phyloP scores from a whole-genome alignment of 2,113 vertebrate species.

The Mustela lutreola region DNA sequence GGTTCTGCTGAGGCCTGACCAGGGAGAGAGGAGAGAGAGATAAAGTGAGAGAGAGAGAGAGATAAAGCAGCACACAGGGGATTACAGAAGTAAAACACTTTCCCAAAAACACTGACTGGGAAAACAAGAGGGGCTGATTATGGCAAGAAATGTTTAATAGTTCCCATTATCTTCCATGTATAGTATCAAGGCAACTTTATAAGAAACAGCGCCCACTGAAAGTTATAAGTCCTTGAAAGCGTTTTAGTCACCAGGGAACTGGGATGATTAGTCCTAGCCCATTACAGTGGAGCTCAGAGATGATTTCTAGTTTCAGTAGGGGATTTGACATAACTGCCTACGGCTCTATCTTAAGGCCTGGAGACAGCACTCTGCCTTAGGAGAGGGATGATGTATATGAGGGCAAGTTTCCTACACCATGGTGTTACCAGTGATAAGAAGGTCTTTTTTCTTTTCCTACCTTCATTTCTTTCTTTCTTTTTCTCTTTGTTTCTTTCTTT shows the following conservation, averaged over 20 bases:
- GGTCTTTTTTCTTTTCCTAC: background rate
- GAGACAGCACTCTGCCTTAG: background rate
- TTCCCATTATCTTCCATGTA: background rate
- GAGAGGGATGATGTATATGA: background rate
- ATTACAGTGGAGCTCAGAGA: background rate
- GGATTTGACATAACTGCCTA: background rate
- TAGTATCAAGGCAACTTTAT: background rate
- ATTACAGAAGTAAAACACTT: background rate
- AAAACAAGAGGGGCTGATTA: background rate
- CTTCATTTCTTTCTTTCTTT: too few species aligned
- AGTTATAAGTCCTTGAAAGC: background rate
- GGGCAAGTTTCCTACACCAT: background rate
- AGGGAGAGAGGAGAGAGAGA: background rate
- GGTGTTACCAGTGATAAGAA: background rate
- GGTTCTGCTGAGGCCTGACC: background rate
- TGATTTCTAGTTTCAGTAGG: background rate
- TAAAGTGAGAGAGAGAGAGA: too few species aligned
- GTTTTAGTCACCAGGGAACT: background rate
- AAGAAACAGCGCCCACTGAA: background rate
- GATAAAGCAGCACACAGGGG: background rate
- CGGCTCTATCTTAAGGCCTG: background rate
- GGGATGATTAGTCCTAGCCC: background rate
- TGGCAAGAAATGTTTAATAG: background rate
- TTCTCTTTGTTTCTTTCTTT: background rate
- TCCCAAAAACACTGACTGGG: background rate